Conservation (phyloP, 2,113 vertebrate species). For the Tragulus kanchil region DNA sequence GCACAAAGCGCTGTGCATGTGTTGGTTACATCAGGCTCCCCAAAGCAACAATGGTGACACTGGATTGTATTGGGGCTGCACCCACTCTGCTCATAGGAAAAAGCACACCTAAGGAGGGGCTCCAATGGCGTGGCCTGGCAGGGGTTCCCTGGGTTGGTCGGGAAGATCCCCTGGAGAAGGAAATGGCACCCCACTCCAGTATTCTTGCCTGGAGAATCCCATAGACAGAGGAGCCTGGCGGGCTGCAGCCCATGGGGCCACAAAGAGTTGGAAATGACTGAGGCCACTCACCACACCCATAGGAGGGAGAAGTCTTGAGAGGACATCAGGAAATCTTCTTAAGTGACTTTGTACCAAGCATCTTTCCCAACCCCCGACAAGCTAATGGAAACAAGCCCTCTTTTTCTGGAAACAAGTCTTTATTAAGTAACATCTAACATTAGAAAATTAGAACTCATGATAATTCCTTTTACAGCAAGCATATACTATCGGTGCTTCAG, state of each 20-base stretch:
- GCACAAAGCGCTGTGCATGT: accelerated
- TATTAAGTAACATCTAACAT: conserved; percentile 97
- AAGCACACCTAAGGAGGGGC: too few relatives aligned
- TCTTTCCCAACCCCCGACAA: background rate
- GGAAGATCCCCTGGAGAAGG: too few relatives aligned
- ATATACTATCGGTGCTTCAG: conserved; percentile 98
- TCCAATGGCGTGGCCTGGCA: too few relatives aligned
- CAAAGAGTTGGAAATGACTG: too few relatives aligned
- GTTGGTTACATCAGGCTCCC: too few relatives aligned
- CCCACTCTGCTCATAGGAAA: background rate
- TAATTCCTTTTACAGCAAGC: conserved; percentile 98
- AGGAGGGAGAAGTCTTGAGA: too few relatives aligned
- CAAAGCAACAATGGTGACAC: accelerated
- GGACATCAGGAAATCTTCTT: background rate
- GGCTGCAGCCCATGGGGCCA: too few relatives aligned
- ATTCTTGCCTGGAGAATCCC: too few relatives aligned
- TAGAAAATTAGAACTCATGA: conserved; percentile 97
- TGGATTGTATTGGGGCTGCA: background rate
- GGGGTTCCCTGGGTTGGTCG: too few relatives aligned
- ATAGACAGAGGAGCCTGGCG: too few relatives aligned
- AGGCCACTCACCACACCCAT: too few relatives aligned
- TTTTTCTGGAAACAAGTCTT: conserved; percentile 93
- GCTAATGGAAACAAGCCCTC: conserved; percentile 89
- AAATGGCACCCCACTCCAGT: too few relatives aligned
- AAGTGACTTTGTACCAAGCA: background rate